Conservation (phyloP, 2,888 invertebrate genomes). For the Drosophila borealis region DNA sequence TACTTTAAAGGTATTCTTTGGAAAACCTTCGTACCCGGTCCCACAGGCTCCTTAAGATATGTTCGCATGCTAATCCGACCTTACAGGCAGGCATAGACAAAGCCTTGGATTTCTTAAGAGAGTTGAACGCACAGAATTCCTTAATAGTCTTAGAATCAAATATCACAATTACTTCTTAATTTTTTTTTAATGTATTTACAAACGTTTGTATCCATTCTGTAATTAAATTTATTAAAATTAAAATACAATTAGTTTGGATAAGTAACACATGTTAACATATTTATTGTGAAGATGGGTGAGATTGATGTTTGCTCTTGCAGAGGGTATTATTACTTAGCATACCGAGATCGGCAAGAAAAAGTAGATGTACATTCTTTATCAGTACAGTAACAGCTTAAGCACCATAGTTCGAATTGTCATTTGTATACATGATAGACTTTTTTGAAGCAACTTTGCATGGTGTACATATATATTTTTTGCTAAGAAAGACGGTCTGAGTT, state of each 20-base stretch:
- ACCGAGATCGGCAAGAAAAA: too few relatives aligned
- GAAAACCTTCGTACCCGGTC: slow-evolving; percentile 59
- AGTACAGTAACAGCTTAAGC: too few relatives aligned
- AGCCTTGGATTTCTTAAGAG: not conserved
- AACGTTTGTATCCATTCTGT: not conserved
- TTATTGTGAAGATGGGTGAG: not conserved
- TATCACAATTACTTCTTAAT: not conserved
- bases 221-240: not conserved
- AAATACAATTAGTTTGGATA: not conserved
- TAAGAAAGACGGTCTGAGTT: too few relatives aligned
- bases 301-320: not conserved
- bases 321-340: too few relatives aligned
- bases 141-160: slow-evolving; percentile 3
- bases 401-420: too few relatives aligned
- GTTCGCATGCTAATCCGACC: slow-evolving; percentile 66
- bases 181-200: not conserved
- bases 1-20: slow-evolving; percentile 67
- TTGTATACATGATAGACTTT: too few relatives aligned
- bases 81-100: slow-evolving; percentile 2
- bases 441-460: too few relatives aligned
- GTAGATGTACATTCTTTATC: too few relatives aligned
- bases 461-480: too few relatives aligned
- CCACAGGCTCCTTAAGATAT: slow-evolving; percentile 58
- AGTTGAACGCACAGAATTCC: not conserved
- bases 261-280: not conserved